These are phyloP conservation scores for Kobus ellipsiprymnus DNA, from an alignment of 2,113 vertebrate genomes.

Conservation along the genomic window DNA sequence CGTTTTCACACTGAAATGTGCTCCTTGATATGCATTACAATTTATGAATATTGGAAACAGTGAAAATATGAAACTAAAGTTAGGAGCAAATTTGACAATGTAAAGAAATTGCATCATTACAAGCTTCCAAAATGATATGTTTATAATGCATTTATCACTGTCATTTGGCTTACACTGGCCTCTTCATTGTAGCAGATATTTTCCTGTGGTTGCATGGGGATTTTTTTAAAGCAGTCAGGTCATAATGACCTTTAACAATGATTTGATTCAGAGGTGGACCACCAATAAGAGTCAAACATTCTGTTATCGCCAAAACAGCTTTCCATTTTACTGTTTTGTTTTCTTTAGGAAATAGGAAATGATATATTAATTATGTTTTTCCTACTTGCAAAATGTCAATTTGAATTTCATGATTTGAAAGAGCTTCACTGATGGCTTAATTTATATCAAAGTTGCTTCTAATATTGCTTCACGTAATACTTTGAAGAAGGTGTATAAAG, in stretches of 20 bases:
- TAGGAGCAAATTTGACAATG: slow-evolving; percentile 52
- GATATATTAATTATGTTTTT: slow-evolving; percentile 18
- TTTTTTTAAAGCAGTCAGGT: slow-evolving; percentile 47
- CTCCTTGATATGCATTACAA: slow-evolving; percentile 18
- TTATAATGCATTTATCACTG: slow-evolving; percentile 49
- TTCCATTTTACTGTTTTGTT: slow-evolving; percentile 24
- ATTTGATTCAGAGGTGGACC: slow-evolving; percentile 45
- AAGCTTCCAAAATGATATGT: slow-evolving; percentile 53
- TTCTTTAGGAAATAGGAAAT: slow-evolving; percentile 19
- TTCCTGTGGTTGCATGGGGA: slow-evolving; percentile 20
- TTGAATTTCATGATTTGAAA: slow-evolving; percentile 19
- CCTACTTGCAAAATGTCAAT: neutral
- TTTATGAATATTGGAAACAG: slow-evolving; percentile 47
- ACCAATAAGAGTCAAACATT: slow-evolving; percentile 28
- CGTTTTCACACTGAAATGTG: slow-evolving; percentile 26
- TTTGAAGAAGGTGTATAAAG: neutral
- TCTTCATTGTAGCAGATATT: slow-evolving; percentile 33
- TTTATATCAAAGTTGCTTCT: neutral
- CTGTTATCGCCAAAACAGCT: slow-evolving; percentile 33
- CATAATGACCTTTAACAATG: slow-evolving; percentile 52
- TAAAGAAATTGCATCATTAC: slow-evolving; percentile 41
- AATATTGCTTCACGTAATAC: neutral
- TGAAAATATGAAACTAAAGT: slow-evolving; percentile 44
- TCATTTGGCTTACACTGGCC: slow-evolving; percentile 34
- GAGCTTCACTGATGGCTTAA: neutral